Percentiles rank a stretch among this genome's conserved stretches.
phyloP scores from a whole-genome alignment of 1,140 invertebrate species.

The Anastrepha ludens region DNA sequence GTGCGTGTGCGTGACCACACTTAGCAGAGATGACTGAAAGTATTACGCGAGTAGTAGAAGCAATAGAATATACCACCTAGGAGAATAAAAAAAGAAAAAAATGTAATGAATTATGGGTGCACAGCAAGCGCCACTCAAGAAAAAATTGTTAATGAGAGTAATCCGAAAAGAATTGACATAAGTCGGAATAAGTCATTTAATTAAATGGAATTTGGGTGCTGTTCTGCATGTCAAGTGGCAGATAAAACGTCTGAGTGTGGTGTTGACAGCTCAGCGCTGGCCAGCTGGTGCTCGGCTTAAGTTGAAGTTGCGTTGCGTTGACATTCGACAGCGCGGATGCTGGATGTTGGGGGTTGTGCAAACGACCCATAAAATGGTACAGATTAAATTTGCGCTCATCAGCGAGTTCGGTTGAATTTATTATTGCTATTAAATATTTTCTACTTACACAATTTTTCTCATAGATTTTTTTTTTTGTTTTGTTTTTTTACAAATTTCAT shows the following conservation, averaged over 20 bases:
- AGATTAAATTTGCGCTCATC: constrained; percentile 42
- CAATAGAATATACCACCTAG: not conserved
- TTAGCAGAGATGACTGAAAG: not conserved
- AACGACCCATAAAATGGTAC: not conserved
- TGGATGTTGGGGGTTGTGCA: not conserved
- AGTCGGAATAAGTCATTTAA: constrained; percentile 54
- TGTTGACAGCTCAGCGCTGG: constrained; percentile 21
- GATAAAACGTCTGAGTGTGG: not conserved
- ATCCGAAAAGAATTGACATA: constrained; percentile 54
- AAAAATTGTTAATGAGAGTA: constrained; percentile 50
- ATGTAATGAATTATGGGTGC: not conserved
- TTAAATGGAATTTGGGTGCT: constrained; percentile 49
- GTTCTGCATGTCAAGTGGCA: constrained; percentile 41
- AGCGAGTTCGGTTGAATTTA: constrained; percentile 28
- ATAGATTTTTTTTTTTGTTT: no score
- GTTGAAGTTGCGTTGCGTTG: not conserved
- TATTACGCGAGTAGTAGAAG: not conserved
- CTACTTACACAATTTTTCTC: constrained; percentile 22
- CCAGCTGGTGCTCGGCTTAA: not conserved
- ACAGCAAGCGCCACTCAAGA: not conserved
- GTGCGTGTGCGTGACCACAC: not conserved
- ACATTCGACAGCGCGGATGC: not conserved
- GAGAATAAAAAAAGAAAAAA: not conserved
- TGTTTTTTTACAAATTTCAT: not conserved
- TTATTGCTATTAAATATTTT: constrained; percentile 27